Evolutionary conservation across 2,888 invertebrate species (phyloP).

Genomic region (Meiosimyza platycephala): DNA sequence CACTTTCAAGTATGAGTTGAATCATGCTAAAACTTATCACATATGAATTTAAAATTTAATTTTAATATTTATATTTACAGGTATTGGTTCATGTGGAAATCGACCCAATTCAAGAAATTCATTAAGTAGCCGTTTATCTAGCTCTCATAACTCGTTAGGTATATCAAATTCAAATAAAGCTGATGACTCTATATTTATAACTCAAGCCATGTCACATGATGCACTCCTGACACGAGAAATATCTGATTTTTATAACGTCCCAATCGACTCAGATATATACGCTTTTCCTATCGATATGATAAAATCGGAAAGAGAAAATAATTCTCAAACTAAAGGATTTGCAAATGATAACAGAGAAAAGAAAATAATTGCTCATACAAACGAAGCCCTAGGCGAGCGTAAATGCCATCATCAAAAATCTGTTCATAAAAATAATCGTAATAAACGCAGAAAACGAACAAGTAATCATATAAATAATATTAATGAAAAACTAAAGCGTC

Average conservation of each 20-base stretch:
- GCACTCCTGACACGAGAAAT: slow-evolving; percentile 82
- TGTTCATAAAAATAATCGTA: slow-evolving; percentile 60
- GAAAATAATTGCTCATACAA: slow-evolving; percentile 39
- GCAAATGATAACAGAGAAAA: slow-evolving; percentile 34
- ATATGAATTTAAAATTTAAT: too few species aligned
- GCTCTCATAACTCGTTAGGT: slow-evolving; percentile 86
- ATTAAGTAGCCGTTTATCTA: slow-evolving; percentile 81
- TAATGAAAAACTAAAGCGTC: slow-evolving; percentile 26
- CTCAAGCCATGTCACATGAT: slow-evolving; percentile 89
- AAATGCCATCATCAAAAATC: slow-evolving; percentile 54
- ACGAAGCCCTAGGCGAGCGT: slow-evolving; percentile 43
- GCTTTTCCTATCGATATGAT: slow-evolving; percentile 85
- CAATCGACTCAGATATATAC: slow-evolving; percentile 89
- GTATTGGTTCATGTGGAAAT: slow-evolving; percentile 60
- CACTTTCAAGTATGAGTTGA: too few species aligned
- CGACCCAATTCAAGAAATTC: slow-evolving; percentile 83
- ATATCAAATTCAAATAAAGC: slow-evolving; percentile 77
- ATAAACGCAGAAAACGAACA: slow-evolving; percentile 63
- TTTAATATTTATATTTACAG: slow-evolving; percentile 35
- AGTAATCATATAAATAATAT: slow-evolving; percentile 53
- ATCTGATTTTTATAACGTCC: slow-evolving; percentile 88
- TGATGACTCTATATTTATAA: slow-evolving; percentile 88
- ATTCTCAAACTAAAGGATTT: slow-evolving; percentile 39
- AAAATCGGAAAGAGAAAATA: slow-evolving; percentile 63
- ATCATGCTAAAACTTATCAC: too few species aligned